Conservation (phyloP, 30 jellyfish, hydroid and myxozoan species). For the Pelagia noctiluca region DNA sequence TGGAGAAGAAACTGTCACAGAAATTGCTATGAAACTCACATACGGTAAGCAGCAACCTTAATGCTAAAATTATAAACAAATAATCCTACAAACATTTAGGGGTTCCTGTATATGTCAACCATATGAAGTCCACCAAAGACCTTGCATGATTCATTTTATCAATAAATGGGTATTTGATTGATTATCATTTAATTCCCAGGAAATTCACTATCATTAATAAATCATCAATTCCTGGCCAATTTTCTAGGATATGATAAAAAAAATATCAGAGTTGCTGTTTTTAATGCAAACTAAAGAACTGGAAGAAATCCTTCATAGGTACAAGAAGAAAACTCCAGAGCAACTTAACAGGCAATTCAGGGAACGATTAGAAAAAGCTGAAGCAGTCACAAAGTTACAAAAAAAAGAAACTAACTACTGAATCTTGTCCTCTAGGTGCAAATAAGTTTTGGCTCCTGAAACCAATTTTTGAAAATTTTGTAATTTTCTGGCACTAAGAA, state of each 20-base stretch:
- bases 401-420: constrained; percentile 26
- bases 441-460: constrained; percentile 20
- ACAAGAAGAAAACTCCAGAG: constrained; percentile 34
- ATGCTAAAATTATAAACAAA: no score
- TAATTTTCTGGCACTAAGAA: constrained; percentile 23
- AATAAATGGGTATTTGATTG: no score
- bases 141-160: no score
- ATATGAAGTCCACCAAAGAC: no score
- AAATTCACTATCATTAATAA: no score
- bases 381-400: constrained; percentile 34
- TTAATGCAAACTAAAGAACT: constrained; percentile 9
- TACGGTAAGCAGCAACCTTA: constrained; percentile 33
- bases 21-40: constrained; percentile 18
- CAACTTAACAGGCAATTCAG: constrained; percentile 34
- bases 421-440: constrained; percentile 37
- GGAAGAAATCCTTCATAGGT: constrained; percentile 9
- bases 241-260: constrained; percentile 14
- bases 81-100: no score
- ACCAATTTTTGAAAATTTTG: constrained; percentile 3
- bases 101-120: no score
- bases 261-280: constrained; percentile 22
- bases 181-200: no score
- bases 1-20: constrained; percentile 32
- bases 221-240: constrained; percentile 4
- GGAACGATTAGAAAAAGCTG: no score